These are phyloP conservation scores for Ichneumoninae sp. DNA, from an alignment of 2,888 invertebrate genomes.

Conservation along the genomic window DNA sequence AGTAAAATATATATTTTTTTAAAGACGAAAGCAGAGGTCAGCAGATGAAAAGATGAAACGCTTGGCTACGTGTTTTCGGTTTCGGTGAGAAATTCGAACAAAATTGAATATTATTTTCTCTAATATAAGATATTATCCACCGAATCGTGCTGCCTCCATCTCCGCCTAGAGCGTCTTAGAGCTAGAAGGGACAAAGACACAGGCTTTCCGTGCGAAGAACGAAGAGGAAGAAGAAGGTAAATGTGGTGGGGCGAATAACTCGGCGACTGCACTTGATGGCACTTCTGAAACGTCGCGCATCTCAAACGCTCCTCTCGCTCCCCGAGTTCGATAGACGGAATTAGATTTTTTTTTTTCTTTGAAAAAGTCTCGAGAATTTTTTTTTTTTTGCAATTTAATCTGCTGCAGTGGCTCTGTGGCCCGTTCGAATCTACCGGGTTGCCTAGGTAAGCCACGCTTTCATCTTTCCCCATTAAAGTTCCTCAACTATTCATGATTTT, in stretches of 20 bases:
- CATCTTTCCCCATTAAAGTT: slow-evolving; percentile 6
- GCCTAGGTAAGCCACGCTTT: slow-evolving; percentile 61
- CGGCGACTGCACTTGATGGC: slow-evolving; percentile 48
- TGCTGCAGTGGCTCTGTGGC: slow-evolving; percentile 38
- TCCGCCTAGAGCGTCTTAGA: neutral
- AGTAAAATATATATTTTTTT: neutral
- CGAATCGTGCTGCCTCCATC: neutral
- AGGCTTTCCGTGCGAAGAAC: neutral
- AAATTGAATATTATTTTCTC: neutral
- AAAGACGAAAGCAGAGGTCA: neutral
- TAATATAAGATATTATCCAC: neutral
- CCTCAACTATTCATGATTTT: neutral
- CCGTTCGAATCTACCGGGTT: slow-evolving; percentile 38
- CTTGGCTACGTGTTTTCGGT: neutral
- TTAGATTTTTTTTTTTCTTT: slow-evolving; percentile 11
- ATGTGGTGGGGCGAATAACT: slow-evolving; percentile 53
- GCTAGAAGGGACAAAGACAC: slow-evolving; percentile 1
- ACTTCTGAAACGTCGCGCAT: slow-evolving; percentile 61
- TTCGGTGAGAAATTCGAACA: neutral
- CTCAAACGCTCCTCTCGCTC: slow-evolving; percentile 46
- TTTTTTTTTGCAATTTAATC: slow-evolving; percentile 2
- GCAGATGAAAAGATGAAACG: neutral
- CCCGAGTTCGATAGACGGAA: slow-evolving; percentile 34
- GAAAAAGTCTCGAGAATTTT: slow-evolving; percentile 19
- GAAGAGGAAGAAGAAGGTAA: slow-evolving; percentile 19